phyloP scores from a whole-genome alignment of 2,113 vertebrate species.

The Cynopterus brachyotis region DNA sequence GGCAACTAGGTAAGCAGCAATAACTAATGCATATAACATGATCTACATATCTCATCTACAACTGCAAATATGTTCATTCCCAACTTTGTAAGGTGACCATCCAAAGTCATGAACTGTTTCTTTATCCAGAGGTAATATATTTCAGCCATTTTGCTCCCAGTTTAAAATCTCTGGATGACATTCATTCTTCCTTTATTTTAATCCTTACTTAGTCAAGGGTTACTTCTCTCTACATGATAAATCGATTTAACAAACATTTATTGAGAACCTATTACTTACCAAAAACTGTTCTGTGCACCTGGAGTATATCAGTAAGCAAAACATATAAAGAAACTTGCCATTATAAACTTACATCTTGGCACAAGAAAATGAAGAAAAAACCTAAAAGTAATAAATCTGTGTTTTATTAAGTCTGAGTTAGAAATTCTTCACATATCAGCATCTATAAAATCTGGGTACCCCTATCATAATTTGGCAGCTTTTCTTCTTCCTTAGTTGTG shows the following conservation, averaged over 20 bases:
- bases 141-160: not conserved
- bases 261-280: not conserved
- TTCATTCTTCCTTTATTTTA: not conserved
- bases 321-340: not conserved
- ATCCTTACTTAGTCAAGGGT: not conserved
- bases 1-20: not conserved
- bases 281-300: not conserved
- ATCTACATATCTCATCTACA: not conserved
- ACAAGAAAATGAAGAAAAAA: not conserved
- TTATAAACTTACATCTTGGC: not conserved
- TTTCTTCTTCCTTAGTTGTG: not conserved
- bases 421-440: not conserved
- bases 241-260: not conserved
- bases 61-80: not conserved
- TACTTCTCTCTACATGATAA: not conserved
- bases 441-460: not conserved
- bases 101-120: not conserved
- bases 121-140: not conserved
- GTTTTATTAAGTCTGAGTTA: slow-evolving; percentile 15
- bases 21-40: not conserved
- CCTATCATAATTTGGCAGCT: not conserved
- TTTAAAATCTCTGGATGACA: not conserved
- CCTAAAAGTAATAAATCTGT: not conserved
- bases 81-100: not conserved
- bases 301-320: not conserved